Evolutionary conservation across 1,140 invertebrate species (phyloP), one percentile per base, ranked within the genome.

Genomic region (Magallana gigas): DNA sequence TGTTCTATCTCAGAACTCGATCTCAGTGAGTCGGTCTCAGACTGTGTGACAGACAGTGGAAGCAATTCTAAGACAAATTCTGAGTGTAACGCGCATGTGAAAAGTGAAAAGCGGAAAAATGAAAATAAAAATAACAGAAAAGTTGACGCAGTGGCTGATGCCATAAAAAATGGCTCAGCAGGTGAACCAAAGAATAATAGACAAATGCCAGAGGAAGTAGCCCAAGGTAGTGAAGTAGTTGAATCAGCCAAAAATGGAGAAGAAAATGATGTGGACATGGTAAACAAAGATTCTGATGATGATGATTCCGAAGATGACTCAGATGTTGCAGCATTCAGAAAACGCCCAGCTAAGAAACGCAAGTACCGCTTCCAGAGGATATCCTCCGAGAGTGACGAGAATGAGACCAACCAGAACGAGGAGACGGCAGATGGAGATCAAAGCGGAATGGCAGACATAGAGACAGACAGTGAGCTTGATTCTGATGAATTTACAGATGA

Each of bases 401-500:
- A 86, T 29, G 76, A 86, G 83, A 36, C 36, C 1, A 76, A 29
- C 29, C 68, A 83, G 48, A 56, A 58, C 57, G 81, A 83, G 81
- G 81, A 83, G 56, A 83, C 18, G 7, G 36, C 57, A n/a, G 11
- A n/a, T 9, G 81, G 57, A 56, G 48, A 48, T 58, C 57, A 83
- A 57, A n/a, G 48, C 14, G 57, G n/a, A 83, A 83, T 83, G 48
- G 60, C 23, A 16, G 84, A 87, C 23, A 88, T 84, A 62, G 83
- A 84, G 91, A 84, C 92, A n/a, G 90, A 92, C 11, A 81, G 85
- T 87, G 88, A 76, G 12, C 18, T 62, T 82, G 87, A 90, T 58
- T 88, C 93, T 36, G 94, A 95, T 82, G 92, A 94, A 29, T 88
- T 90, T 81, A 85, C 64, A 80, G 88, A 90, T 59, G 68, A 88